Base-by-base conservation (phyloP, 2,888 invertebrate genomes). In the Netelia inedita region DNA sequence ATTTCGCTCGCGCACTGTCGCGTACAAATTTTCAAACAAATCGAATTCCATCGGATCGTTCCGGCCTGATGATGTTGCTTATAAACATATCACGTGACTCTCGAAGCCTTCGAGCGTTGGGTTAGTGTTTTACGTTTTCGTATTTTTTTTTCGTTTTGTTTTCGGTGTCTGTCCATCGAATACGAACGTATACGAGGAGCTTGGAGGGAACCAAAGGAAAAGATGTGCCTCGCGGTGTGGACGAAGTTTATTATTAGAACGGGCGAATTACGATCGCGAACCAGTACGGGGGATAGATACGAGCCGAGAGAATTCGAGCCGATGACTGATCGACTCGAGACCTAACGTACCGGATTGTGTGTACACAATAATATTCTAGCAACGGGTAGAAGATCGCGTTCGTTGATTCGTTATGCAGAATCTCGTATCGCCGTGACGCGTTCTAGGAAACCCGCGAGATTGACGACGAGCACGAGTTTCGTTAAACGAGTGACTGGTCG, bases 1-100 rank as follows among this genome's bases (percentile, higher is more conserved):
- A 68, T 41, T 76, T 61, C 46, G 57, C 61, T 81, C 85, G 82
- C 79, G 75, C 81, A 79, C 80, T 72, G 81, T 85, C 83, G 81
- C 80, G 63, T 78, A 61, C 71, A 87, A 88, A 82, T 89, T 91
- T 89, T 90, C 89, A 92, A 92, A 92, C 92, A 92, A 91, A 91
- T 91, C 90, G 86, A 90, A 92, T 92, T 91, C 91, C 92, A 89
- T 84, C 28, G 76, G 55, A 19, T 19, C 14, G 23, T 19, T 43
- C 16, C 10, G 71, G 85, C 73, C 53, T 57, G 74, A 79, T 74
- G 69, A n/a, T 75, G 73, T 80, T 88, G 91, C 88, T 91, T 91
- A 89, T 89, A 91, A 92, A 91, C 89, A 88, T 79, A 78, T 14
- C 63, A 19, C 3, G 61, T 2, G 69, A n/a, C 28, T 68, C 53